These are phyloP conservation scores for Mormyrus iriodes DNA, from an alignment of 2,113 vertebrate genomes.

Conservation along the genomic window DNA sequence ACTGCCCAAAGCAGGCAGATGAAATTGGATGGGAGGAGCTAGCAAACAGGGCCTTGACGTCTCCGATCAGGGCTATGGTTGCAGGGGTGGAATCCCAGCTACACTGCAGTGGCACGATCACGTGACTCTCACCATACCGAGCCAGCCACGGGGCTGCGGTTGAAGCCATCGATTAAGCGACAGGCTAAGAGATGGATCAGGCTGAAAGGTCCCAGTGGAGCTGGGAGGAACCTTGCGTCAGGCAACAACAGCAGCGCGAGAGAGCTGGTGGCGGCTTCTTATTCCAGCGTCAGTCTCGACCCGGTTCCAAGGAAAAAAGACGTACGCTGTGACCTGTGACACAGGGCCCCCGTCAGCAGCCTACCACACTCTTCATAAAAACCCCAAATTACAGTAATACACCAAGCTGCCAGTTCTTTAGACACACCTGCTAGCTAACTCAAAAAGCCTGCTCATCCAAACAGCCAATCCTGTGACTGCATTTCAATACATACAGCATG, in stretches of 20 bases:
- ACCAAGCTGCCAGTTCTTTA: background rate
- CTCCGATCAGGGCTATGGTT: background rate
- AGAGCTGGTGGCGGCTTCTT: background rate
- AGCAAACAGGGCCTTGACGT: background rate
- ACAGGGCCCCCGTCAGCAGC: background rate
- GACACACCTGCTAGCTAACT: background rate
- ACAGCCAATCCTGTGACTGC: background rate
- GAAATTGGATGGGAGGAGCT: background rate
- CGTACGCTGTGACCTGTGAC: background rate
- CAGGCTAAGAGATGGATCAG: background rate
- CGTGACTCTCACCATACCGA: background rate
- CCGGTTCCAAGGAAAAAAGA: background rate
- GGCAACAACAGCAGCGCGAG: background rate
- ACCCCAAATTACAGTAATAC: background rate
- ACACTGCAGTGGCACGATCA: background rate
- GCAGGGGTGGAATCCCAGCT: background rate
- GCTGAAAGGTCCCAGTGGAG: background rate
- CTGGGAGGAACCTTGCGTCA: background rate
- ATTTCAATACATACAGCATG: background rate
- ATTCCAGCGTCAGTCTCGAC: background rate
- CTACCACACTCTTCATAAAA: background rate
- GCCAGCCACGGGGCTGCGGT: background rate
- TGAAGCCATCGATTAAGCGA: constrained; percentile 12
- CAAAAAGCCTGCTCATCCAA: background rate
- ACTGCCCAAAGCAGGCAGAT: background rate